Conservation (phyloP, 2,797 vertebrate species). For the Melanotaenia boesemani region DNA sequence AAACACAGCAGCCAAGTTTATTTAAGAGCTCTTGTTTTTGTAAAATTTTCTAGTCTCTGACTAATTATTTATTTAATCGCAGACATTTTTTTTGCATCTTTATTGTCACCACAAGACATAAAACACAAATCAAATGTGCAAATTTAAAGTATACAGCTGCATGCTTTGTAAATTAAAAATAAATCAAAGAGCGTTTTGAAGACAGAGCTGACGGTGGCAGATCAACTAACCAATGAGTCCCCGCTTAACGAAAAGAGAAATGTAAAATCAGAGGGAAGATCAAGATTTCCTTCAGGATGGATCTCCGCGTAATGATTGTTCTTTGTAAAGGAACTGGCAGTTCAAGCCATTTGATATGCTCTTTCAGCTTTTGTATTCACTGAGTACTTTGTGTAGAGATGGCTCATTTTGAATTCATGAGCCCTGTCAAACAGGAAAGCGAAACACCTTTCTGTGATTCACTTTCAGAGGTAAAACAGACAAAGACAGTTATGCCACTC, state of each 20-base stretch:
- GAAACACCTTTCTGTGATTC: slow-evolving; percentile 56
- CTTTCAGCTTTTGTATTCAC: slow-evolving; percentile 45
- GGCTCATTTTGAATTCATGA: slow-evolving; percentile 70
- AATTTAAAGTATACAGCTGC: slow-evolving; percentile 4
- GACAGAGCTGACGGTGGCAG: slow-evolving; percentile 9
- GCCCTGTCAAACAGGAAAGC: slow-evolving; percentile 43
- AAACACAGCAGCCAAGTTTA: background rate
- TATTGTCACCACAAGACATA: slow-evolving; percentile 1
- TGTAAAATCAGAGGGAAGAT: slow-evolving; percentile 26
- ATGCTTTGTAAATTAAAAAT: slow-evolving; percentile 21
- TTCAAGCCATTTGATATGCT: slow-evolving; percentile 35
- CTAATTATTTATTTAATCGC: background rate
- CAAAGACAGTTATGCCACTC: slow-evolving; percentile 55
- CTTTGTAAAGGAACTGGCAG: slow-evolving; percentile 24
- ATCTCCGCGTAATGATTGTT: slow-evolving; percentile 35
- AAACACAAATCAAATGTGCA: slow-evolving; percentile 13
- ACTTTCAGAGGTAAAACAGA: slow-evolving; percentile 58
- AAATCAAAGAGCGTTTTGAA: slow-evolving; percentile 34
- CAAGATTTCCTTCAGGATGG: slow-evolving; percentile 27
- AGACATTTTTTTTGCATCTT: background rate
- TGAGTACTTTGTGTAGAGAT: slow-evolving; percentile 47
- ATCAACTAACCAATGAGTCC: slow-evolving; percentile 10
- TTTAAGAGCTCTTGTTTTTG: background rate
- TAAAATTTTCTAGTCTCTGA: background rate
- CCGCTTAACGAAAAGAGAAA: slow-evolving; percentile 23